Evolutionary conservation across 1,140 invertebrate genomes (phyloP).

Genomic region (Eriosoma lanigerum): DNA sequence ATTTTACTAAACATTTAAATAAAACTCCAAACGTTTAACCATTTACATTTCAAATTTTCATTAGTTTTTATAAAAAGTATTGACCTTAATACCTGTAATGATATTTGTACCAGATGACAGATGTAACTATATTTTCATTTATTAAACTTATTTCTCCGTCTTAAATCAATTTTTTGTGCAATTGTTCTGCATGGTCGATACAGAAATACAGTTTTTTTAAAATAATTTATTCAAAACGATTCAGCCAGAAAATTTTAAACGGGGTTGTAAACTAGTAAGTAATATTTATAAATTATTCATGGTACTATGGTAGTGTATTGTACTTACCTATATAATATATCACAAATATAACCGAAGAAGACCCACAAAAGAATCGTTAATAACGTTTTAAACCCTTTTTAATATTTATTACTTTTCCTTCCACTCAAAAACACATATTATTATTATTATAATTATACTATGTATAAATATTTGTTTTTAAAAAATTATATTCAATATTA

Average conservation of each 20-base stretch:
- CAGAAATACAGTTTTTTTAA: not conserved
- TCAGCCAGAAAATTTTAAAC: slow-evolving; percentile 23
- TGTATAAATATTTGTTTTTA: too few relatives aligned
- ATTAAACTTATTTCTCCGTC: too few relatives aligned
- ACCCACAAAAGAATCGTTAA: not conserved
- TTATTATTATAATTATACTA: too few relatives aligned
- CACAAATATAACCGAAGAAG: not conserved
- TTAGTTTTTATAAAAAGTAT: too few relatives aligned
- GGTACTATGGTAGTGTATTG: too few relatives aligned
- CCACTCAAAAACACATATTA: not conserved
- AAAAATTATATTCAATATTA: too few relatives aligned
- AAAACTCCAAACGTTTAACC: too few relatives aligned
- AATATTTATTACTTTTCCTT: not conserved
- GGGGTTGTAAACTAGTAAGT: slow-evolving; percentile 13
- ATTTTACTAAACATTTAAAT: too few relatives aligned
- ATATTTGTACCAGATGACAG: too few relatives aligned
- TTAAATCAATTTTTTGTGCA: not conserved
- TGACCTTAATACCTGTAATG: too few relatives aligned
- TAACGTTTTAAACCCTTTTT: slow-evolving; percentile 19
- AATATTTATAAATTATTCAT: slow-evolving; percentile 12
- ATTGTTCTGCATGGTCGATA: not conserved
- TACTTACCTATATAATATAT: not conserved
- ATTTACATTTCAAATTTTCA: too few relatives aligned
- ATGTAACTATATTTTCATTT: too few relatives aligned
- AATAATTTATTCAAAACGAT: slow-evolving; percentile 26